phyloP scores from a whole-genome alignment of 2,113 vertebrate genomes.

The Isurus oxyrinchus region DNA sequence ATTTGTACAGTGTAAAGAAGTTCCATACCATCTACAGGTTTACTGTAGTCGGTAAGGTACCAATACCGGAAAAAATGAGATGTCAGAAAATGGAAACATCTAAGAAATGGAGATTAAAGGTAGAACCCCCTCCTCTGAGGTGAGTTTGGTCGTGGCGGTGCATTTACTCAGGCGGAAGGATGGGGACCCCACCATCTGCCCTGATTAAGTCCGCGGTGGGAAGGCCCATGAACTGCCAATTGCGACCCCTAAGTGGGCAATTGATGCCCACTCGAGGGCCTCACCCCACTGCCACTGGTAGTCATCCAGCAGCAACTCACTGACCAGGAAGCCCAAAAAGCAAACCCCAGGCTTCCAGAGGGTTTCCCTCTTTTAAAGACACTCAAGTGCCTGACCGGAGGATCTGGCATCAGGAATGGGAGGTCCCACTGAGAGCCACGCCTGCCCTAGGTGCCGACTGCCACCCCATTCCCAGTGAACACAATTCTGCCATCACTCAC shows the following conservation, averaged over 20 bases:
- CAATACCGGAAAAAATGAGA: background rate
- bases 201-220: no score
- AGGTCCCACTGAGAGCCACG: no score
- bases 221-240: background rate
- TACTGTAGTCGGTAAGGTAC: background rate
- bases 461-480: no score
- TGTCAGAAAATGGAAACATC: background rate
- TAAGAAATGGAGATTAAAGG: background rate
- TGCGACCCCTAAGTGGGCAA: background rate
- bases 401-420: no score
- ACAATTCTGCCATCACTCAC: no score
- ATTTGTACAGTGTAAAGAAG: background rate
- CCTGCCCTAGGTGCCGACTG: no score
- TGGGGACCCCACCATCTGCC: no score
- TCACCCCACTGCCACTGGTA: background rate
- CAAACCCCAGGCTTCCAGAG: background rate
- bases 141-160: no score
- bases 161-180: no score
- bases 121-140: background rate
- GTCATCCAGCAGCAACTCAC: background rate
- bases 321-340: background rate
- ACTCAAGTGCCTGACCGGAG: background rate
- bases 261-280: background rate
- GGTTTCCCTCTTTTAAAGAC: background rate
- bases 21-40: background rate